Base-by-base conservation (phyloP, 2,888 invertebrate species). In the Sepiola atlantica region DNA sequence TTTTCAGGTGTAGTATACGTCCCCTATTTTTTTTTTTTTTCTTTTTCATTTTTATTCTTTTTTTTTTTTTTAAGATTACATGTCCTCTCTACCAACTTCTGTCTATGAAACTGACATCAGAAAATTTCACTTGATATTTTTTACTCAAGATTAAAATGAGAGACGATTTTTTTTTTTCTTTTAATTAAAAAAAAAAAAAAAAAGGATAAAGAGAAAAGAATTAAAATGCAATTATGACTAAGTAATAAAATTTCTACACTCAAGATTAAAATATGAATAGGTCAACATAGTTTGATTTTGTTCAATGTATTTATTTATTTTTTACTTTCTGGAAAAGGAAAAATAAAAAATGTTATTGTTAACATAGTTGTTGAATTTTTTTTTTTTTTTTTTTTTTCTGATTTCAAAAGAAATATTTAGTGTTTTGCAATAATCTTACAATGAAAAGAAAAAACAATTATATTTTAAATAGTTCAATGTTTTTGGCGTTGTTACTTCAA, bases 271-370 rank as follows among this genome's bases (percentile, higher is more conserved):
- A 32, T 77, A 4, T 32, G n/a, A 77, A 77, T n/a, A 32, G 32
- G 12, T 77, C 77, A 77, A 77, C 77, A 32, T 77, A 16, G n/a
- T 77, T 45, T 77, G 77, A 77, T 77, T 77, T 32, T n/a, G n/a
- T 77, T 32, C 77, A 77, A n/a, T 77, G 77, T 77, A 77, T 77
- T 77, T 77, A 77, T 77, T 77, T 77, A 77, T 77, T 77, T 77
- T 77, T 77, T n/a, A 77, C 77, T 77, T 77, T 32, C n/a, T 77
- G 28, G 77, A 16, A 77, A 77, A 77, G 77, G 77, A 32, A 77
- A 77, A 77, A 77, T 77, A 77, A 61, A 61, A 61, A n/a, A 77
- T 77, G 77, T 77, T 77, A 77, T 77, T 77, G 77, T 77, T 77
- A 32, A 77, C n/a, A 77, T 4, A 2, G 10, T 77, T 28, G 0